These are phyloP conservation scores for Tragopan temminckii DNA, from an alignment of 2,797 vertebrate genomes.

Conservation along the genomic window DNA sequence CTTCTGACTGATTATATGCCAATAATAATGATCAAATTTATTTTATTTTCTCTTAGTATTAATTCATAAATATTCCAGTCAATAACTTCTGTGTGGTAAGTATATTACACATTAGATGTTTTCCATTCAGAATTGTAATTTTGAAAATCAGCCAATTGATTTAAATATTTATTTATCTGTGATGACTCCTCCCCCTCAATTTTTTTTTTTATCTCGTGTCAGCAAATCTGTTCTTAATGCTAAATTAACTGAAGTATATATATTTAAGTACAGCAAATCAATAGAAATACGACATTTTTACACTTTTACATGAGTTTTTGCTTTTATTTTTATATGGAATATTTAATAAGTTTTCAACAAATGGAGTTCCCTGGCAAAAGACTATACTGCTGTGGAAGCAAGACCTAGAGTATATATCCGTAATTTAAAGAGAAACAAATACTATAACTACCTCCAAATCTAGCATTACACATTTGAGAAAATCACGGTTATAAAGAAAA, in stretches of 20 bases:
- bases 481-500: background rate
- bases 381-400: background rate
- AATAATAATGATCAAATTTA: background rate
- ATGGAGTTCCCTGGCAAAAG: background rate
- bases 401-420: background rate
- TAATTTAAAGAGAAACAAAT: background rate
- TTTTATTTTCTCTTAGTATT: background rate
- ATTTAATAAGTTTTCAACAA: background rate
- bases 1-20: background rate
- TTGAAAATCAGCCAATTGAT: background rate
- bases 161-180: background rate
- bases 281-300: background rate
- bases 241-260: background rate
- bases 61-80: background rate
- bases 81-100: background rate
- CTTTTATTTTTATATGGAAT: background rate
- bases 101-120: background rate
- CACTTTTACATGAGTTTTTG: background rate
- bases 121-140: background rate
- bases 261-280: background rate
- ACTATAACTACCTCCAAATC: background rate
- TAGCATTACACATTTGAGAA: background rate
- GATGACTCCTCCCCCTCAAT: fast-evolving
- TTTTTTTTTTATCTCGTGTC: background rate
- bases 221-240: background rate